These are phyloP conservation scores for Zaprionus lineosus DNA, from an alignment of 2,888 invertebrate genomes.

Conservation along the genomic window DNA sequence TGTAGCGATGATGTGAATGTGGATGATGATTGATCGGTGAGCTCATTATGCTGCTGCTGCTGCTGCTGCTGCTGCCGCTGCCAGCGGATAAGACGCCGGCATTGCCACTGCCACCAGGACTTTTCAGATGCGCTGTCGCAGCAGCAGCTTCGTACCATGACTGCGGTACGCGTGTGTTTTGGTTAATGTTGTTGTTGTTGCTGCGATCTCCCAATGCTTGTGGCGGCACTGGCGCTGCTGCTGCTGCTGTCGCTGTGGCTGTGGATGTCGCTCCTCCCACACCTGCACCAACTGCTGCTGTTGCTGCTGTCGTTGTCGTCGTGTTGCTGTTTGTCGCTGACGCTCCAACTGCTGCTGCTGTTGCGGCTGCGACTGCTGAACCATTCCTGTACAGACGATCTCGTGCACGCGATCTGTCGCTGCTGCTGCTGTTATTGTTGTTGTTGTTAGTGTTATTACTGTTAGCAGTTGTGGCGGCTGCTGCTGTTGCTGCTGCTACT, in stretches of 20 bases:
- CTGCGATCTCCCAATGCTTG: conserved; percentile 81
- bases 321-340: conserved; percentile 43
- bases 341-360: conserved; percentile 47
- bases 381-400: conserved; percentile 66
- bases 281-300: conserved; percentile 44
- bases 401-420: conserved; percentile 56
- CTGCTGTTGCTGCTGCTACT: conserved; percentile 43
- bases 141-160: conserved; percentile 83
- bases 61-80: conserved; percentile 38
- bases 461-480: conserved; percentile 30
- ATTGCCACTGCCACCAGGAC: conserved; percentile 82
- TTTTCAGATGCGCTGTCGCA: conserved; percentile 80
- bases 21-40: conserved; percentile 42
- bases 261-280: conserved; percentile 26
- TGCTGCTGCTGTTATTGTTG: conserved; percentile 40
- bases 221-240: conserved; percentile 60
- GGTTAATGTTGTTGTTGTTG: conserved; percentile 75
- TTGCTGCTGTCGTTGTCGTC: conserved; percentile 29
- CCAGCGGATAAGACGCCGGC: conserved; percentile 79
- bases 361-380: conserved; percentile 56
- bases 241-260: conserved; percentile 21
- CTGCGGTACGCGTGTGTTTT: conserved; percentile 80
- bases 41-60: conserved; percentile 12
- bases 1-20: conserved; percentile 53
- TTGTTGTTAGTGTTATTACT: conserved; percentile 21